Evolutionary conservation across 2,888 invertebrate genomes (phyloP).

Genomic region (Nemoura dubitans): DNA sequence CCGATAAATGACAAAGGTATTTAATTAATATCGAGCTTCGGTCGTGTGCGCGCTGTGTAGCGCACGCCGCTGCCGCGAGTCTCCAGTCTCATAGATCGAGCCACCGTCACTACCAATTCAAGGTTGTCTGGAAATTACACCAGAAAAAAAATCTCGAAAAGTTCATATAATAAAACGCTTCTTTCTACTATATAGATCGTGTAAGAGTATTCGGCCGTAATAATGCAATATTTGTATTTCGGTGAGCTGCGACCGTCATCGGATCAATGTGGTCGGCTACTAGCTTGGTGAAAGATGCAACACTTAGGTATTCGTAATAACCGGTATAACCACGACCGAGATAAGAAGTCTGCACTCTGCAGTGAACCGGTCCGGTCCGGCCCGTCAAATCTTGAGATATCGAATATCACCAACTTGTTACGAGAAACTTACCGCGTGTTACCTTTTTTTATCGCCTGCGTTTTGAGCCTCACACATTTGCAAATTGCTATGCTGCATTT

Average conservation of each 20-base stretch:
- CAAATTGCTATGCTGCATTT: not conserved
- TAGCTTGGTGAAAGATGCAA: conserved; percentile 22
- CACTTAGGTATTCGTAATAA: not conserved
- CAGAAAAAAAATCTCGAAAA: not conserved
- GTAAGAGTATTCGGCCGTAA: conserved; percentile 35
- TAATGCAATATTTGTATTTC: conserved; percentile 9
- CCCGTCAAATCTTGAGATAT: conserved; percentile 15
- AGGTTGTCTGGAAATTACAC: conserved; percentile 40
- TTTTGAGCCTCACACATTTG: not conserved
- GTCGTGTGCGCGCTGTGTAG: too few relatives aligned
- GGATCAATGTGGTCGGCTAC: not conserved
- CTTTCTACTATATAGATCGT: conserved; percentile 16
- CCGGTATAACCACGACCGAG: conserved; percentile 8
- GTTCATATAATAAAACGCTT: not conserved
- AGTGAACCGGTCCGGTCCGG: not conserved
- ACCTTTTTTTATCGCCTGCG: not conserved
- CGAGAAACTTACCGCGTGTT: not conserved
- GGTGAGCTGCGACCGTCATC: not conserved
- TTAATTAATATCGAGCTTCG: too few relatives aligned
- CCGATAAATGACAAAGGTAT: too few relatives aligned
- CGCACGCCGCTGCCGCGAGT: not conserved
- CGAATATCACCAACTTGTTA: not conserved
- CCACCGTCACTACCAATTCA: conserved; percentile 9
- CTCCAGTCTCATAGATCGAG: not conserved
- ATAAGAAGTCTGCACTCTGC: too few relatives aligned